A percentile compares a stretch with the other conserved stretches of the same genome.
Conservation (phyloP, 1,140 invertebrate genomes). For the Trinorchestia longiramus region DNA sequence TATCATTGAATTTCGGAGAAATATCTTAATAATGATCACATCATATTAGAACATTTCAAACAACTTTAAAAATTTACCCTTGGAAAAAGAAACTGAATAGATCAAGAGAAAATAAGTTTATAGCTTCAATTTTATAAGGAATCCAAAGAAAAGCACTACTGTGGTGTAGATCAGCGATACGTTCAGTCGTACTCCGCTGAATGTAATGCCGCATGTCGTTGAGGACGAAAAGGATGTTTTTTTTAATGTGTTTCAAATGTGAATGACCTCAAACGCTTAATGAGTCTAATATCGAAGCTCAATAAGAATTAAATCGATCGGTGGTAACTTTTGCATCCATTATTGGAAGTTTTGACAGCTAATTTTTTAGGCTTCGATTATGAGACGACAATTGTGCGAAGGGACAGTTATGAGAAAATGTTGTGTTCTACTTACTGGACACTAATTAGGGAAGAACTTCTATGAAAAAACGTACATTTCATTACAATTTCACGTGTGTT, state of each 20-base stretch:
- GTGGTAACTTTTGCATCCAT: too few relatives aligned
- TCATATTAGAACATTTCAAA: not conserved
- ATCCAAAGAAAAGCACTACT: not conserved
- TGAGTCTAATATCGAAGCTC: not conserved
- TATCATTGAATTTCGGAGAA: not conserved
- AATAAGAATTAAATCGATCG: not conserved
- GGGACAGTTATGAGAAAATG: too few relatives aligned
- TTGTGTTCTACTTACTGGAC: too few relatives aligned
- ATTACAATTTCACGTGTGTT: too few relatives aligned
- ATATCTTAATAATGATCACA: not conserved
- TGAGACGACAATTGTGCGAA: too few relatives aligned
- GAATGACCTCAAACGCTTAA: not conserved
- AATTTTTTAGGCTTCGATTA: not conserved
- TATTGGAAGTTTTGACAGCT: not conserved
- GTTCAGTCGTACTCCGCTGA: not conserved
- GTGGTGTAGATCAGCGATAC: not conserved
- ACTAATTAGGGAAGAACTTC: too few relatives aligned
- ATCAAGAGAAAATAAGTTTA: not conserved
- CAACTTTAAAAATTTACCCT: not conserved
- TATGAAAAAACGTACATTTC: too few relatives aligned
- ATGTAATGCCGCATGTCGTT: not conserved
- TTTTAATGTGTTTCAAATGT: not conserved
- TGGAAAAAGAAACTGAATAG: not conserved
- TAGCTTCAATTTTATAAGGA: not conserved
- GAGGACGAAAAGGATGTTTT: not conserved